Percentiles rank a stretch among this genome's conserved stretches.
Evolutionary conservation across 1,140 invertebrate species (phyloP).

Genomic region (Drosophila hydei): DNA sequence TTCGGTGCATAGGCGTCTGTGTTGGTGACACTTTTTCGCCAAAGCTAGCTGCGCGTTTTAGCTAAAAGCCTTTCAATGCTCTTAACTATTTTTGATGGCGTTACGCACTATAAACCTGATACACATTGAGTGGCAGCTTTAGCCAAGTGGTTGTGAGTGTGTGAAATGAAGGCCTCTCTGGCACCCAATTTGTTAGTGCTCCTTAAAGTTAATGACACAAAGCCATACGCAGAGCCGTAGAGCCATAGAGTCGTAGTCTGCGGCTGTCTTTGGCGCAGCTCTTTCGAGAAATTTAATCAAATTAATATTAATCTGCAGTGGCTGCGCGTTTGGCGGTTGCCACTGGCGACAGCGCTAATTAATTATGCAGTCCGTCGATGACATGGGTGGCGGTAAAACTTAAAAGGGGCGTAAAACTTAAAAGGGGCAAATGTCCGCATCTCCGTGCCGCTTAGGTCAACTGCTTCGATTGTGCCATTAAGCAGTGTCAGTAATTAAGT

Average conservation of each 20-base stretch:
- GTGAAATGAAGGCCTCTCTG: conserved; percentile 12
- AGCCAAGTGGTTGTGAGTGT: conserved; percentile 6
- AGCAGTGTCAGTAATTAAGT: conserved; percentile 70
- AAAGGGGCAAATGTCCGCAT: neutral
- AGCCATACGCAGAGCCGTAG: conserved; percentile 42
- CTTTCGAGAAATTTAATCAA: conserved; percentile 53
- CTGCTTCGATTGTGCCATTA: conserved; percentile 50
- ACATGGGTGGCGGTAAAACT: conserved; percentile 1
- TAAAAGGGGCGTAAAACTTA: neutral
- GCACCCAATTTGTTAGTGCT: conserved; percentile 35
- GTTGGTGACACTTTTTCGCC: conserved; percentile 65
- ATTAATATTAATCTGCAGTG: conserved; percentile 57
- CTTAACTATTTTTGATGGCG: conserved; percentile 76
- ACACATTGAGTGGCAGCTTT: conserved; percentile 10
- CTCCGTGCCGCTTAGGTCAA: conserved; percentile 20
- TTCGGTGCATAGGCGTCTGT: too few relatives aligned
- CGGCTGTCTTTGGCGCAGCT: neutral
- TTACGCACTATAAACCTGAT: conserved; percentile 70
- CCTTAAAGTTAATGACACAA: conserved; percentile 67
- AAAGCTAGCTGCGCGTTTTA: conserved; percentile 53
- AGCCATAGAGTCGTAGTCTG: conserved; percentile 12
- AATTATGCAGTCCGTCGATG: conserved; percentile 54
- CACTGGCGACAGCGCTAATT: conserved; percentile 49
- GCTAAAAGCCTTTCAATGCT: conserved; percentile 80
- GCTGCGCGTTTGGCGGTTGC: conserved; percentile 12